Base-by-base conservation (phyloP, 2,797 vertebrate species). In the Poeciliopsis gracilis region DNA sequence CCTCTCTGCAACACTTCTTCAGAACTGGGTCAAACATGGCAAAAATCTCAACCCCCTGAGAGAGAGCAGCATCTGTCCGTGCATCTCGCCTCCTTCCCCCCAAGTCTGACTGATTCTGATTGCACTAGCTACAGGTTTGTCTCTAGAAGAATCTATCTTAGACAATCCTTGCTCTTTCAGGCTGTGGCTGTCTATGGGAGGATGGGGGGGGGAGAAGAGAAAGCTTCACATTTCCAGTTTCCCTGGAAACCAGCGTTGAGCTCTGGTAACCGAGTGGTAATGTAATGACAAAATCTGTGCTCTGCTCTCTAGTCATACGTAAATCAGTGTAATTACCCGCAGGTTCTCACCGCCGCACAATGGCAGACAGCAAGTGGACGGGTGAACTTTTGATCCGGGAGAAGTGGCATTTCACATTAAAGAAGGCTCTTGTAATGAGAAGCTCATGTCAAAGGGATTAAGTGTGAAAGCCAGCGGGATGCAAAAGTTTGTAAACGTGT, bases 201-300 rank as follows among this genome's bases (percentile, higher is more conserved):
- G 36, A 0, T 36, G 36, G 36, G 33, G 23, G 20, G 9, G 20
- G 3, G n/a, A 13, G n/a, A 9, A 41, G 45, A 70, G 94, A 95
- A 95, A 95, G 95, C 93, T 95, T 95, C 95, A 94, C 93, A 95
- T 94, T 95, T 93, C 94, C 93, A 94, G 96, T 96, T 96, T 95
- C 96, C 96, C 93, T 96, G 96, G 96, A 95, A 96, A 96, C 96
- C 94, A 95, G 89, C 75, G 87, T 92, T 84, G 89, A 87, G 84
- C 84, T 92, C 94, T 95, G 95, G 92, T 94, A 93, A 75, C 91
- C 82, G 94, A 95, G 92, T 92, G 93, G 92, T 94, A 95, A 95
- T 91, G 93, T 92, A 90, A 95, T 84, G 90, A 92, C 91, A 95
- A 92, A 90, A 91, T 92, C 93, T 94, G 91, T 88, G 76, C 78